Base-by-base conservation (phyloP, 2,113 vertebrate genomes). In the Tylochromis polylepis region DNA sequence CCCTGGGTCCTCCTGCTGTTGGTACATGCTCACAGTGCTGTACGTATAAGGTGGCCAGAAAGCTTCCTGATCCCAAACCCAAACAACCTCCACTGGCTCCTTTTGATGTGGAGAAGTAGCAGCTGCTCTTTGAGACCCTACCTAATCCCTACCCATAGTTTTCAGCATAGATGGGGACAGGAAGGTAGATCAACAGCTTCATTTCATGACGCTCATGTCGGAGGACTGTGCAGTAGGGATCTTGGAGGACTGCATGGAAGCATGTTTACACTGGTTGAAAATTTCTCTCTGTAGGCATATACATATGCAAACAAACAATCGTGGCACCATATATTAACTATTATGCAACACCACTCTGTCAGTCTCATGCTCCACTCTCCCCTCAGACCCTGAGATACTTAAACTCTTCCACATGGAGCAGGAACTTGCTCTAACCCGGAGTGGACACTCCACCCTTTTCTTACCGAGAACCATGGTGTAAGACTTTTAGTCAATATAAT, bases 401-500 rank as follows among this genome's bases (percentile, higher is more conserved):
- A 38, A 67, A 67, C 11, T 67, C 59, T 36, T 62, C 20, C 62
- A 67, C 62, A 38, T 67, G 62, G 62, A 67, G 59, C 62, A 41
- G 34, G 34, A 38, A 41, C 10, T 41, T 11, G 3, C 9, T 41
- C 38, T 9, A 11, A 41, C 20, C 38, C 34, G 0, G 34, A 22
- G 36, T 67, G 62, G 62, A 41, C 20, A 34, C 62, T 67, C 36
- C 36, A 38, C 60, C 34, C 62, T 41, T 67, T 41, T 15, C 62
- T 20, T 41, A 24, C 62, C 24, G 62, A 67, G 62, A 67, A 43
- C 65, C 41, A 43, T 5, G 8, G 15, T 6, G 8, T 43, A 12
- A 43, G n/a, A 41, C 20, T 67, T 67, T 41, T 1, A 15, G 7
- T 70, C 36, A 15, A 36, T 14, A 41, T 15, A 43, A 43, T 24